Conservation (phyloP, 2,797 vertebrate species). For the Microctenopoma steveboyesi region DNA sequence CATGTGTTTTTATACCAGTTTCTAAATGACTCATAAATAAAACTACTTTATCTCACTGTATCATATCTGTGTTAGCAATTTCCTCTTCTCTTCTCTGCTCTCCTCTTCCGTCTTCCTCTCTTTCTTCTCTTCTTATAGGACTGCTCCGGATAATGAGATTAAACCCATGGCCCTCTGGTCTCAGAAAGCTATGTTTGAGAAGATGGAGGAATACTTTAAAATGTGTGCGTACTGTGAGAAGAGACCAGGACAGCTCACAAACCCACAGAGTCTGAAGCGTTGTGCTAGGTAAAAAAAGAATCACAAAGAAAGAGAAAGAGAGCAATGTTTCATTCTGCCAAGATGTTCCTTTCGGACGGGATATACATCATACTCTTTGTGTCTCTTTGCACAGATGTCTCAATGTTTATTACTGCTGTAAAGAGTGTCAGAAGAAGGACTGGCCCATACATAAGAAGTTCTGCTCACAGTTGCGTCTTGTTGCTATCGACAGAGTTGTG, state of each 20-base stretch:
- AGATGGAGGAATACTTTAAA: slow-evolving; percentile 93
- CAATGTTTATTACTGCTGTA: slow-evolving; percentile 92
- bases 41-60: background rate
- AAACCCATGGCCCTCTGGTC: slow-evolving; percentile 80
- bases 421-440: slow-evolving; percentile 89
- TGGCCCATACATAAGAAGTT: slow-evolving; percentile 91
- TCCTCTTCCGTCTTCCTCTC: background rate
- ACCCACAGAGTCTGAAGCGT: slow-evolving; percentile 85
- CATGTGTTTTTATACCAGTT: background rate
- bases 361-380: background rate
- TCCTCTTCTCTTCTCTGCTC: background rate
- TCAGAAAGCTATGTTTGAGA: slow-evolving; percentile 94
- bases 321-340: background rate
- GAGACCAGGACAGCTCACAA: slow-evolving; percentile 77
- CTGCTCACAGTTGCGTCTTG: slow-evolving; percentile 87
- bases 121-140: slow-evolving; percentile 65
- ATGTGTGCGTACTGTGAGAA: slow-evolving; percentile 88
- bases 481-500: slow-evolving; percentile 88
- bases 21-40: too few species aligned
- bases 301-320: too few species aligned
- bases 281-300: slow-evolving; percentile 85
- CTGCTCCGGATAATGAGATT: slow-evolving; percentile 73
- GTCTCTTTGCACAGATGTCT: slow-evolving; percentile 85
- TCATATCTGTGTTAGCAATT: background rate
- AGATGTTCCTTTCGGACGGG: too few species aligned